Evolutionary conservation across 2,797 vertebrate genomes (phyloP), one percentile per base, ranked within the genome.

Genomic region (Alcedo quadribrachys): DNA sequence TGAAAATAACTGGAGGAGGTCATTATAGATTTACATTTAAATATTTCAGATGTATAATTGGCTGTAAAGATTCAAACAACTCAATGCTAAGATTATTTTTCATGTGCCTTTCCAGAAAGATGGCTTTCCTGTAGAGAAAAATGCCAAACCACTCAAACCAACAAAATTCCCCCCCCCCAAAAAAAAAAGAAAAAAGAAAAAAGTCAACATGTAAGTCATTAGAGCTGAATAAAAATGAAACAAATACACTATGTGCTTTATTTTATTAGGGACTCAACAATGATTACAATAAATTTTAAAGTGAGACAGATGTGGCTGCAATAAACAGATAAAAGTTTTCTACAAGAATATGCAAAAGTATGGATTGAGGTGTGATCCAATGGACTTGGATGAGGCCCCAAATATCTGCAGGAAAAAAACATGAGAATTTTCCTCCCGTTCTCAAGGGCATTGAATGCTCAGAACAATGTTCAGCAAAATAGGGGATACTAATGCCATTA

Each of bases 311-410:
- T 85, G 78, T 87, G 69, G 65, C 66, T 87, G 25, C 54, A 90
- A 68, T 71, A 75, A 90, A 62, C 62, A 89, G 86, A 92, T 82
- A 87, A 94, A 94, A 94, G 85, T 46, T 74, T 90, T 91, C 46
- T 67, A 30, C 0, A 1, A 85, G 65, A 89, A 85, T 43, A 67
- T 50, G 77, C 57, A 35, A 20, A 84, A 94, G 25, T 67, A 53
- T 80, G 65, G 85, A 75, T 7, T 93, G 65, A 65, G 10, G 75
- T 62, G 30, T 87, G 83, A 91, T 90, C 54, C 86, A 89, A 54
- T 10, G 12, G 71, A 66, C 27, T 91, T 88, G 90, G 83, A 87
- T 65, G 58, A 87, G 20, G 46, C 53, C 61, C 35, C 75, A 91
- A 4, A 54, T 92, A 90, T 82, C 9, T 11, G 50, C 24, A 74